phyloP scores from a whole-genome alignment of 2,888 invertebrate genomes.

The Parthenolecanium corni region DNA sequence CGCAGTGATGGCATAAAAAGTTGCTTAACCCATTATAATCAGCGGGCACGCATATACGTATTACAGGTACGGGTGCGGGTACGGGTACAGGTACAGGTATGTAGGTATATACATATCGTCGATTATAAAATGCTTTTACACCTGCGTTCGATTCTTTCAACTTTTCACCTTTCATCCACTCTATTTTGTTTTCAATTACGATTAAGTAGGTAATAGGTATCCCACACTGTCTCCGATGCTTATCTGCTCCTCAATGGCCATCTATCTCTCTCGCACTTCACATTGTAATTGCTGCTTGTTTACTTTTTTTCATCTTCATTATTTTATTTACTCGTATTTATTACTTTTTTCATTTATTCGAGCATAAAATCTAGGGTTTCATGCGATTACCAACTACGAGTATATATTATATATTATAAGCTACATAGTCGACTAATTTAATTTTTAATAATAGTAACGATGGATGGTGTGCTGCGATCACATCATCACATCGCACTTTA shows the following conservation, averaged over 20 bases:
- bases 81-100: no score
- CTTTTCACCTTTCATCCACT: not conserved
- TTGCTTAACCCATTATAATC: no score
- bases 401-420: no score
- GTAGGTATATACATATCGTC: no score
- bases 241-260: not conserved
- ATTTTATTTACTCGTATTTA: not conserved
- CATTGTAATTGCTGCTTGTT: not conserved
- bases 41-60: no score
- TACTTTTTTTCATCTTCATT: not conserved
- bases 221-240: not conserved
- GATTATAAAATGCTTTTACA: no score
- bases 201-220: no score
- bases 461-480: not conserved
- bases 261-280: not conserved
- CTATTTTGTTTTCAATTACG: slow-evolving; percentile 5
- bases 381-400: slow-evolving; percentile 20
- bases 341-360: slow-evolving; percentile 14
- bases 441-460: slow-evolving; percentile 11
- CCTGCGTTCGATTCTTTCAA: not conserved
- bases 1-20: no score
- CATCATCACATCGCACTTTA: not conserved
- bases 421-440: no score
- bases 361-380: slow-evolving; percentile 19
- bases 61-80: no score